Evolutionary conservation across 2,888 invertebrate species (phyloP).

Genomic region (Andricus curvator): DNA sequence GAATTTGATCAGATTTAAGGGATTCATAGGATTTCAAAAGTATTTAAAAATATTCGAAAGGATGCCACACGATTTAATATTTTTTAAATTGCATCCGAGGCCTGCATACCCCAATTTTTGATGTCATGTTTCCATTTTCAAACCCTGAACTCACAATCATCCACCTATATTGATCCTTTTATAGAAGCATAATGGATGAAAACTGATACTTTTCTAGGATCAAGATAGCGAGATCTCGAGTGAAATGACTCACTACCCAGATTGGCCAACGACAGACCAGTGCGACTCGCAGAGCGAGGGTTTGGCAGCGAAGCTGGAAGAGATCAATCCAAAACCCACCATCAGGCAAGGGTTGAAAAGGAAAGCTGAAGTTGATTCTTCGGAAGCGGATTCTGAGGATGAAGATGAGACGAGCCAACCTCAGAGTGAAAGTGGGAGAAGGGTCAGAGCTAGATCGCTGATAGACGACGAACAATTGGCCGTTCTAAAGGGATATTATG

Average conservation of each 20-base stretch:
- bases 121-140: no score
- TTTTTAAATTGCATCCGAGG: no score
- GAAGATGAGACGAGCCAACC: conserved; percentile 79
- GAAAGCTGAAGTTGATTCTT: conserved; percentile 62
- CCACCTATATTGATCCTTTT: neutral
- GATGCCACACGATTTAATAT: no score
- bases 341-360: conserved; percentile 60
- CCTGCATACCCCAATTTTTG: no score
- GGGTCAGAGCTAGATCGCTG: conserved; percentile 94
- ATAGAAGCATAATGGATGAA: conserved; percentile 3
- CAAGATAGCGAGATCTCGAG: conserved; percentile 82
- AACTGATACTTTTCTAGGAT: conserved; percentile 78
- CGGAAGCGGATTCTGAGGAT: conserved; percentile 79
- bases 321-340: conserved; percentile 77
- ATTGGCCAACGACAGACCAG: conserved; percentile 71
- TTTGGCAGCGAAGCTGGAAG: conserved; percentile 88
- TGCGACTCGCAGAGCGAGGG: conserved; percentile 83
- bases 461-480: conserved; percentile 96
- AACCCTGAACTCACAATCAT: neutral
- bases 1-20: no score
- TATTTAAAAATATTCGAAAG: no score
- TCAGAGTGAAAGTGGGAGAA: conserved; percentile 83
- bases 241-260: conserved; percentile 71
- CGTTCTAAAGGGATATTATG: conserved; percentile 93
- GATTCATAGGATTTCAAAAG: no score